Evolutionary conservation across 2,888 invertebrate species (phyloP).

Genomic region (Himalopsyche anomala): DNA sequence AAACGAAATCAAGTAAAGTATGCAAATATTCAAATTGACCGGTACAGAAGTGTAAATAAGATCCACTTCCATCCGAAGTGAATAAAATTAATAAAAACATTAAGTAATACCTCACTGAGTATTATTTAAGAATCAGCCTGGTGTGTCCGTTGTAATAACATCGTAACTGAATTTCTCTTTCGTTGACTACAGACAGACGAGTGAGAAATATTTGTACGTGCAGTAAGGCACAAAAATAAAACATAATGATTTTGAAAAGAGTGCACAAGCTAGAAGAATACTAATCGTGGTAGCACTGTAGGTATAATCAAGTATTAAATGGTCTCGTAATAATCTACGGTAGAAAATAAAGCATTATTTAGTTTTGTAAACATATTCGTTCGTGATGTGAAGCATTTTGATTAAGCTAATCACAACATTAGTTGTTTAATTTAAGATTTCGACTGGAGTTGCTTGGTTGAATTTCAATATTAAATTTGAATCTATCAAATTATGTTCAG

Average conservation of each 20-base stretch:
- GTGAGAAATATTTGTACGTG: background rate
- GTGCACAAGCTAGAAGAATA: background rate
- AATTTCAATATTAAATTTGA: no score
- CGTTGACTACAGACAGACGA: background rate
- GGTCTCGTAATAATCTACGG: background rate
- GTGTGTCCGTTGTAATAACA: conserved; percentile 1
- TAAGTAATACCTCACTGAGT: background rate
- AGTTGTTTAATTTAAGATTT: no score
- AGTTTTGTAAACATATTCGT: no score
- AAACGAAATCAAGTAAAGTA: background rate
- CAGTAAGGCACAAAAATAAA: background rate
- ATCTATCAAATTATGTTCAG: no score
- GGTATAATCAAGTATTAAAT: background rate
- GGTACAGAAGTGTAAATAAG: background rate
- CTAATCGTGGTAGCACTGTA: background rate
- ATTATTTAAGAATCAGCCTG: conserved; percentile 17
- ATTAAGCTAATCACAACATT: no score
- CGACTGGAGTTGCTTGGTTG: no score
- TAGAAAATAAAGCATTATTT: no score
- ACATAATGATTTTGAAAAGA: background rate
- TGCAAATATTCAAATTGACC: background rate
- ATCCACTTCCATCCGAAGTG: background rate
- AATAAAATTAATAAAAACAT: background rate
- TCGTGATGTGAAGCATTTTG: no score
- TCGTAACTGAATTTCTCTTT: conserved; percentile 1